Evolutionary conservation across 1,140 invertebrate genomes (phyloP).

Genomic region (Eulimnadia texana): DNA sequence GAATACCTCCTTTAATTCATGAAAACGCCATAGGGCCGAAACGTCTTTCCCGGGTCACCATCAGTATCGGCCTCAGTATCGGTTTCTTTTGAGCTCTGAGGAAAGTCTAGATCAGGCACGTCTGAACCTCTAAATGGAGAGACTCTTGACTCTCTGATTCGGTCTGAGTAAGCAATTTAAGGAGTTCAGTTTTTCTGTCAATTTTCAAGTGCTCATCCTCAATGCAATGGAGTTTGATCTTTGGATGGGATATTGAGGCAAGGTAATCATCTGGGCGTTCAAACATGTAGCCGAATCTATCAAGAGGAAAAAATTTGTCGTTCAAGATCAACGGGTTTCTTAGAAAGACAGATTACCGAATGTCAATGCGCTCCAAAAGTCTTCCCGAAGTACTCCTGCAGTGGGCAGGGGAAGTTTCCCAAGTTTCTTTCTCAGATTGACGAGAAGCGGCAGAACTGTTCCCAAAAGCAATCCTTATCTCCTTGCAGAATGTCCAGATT

Average conservation of each 20-base stretch:
- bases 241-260: neutral
- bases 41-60: neutral
- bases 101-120: neutral
- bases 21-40: neutral
- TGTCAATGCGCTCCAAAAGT: neutral
- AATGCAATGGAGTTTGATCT: neutral
- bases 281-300: neutral
- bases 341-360: neutral
- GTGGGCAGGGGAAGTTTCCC: neutral
- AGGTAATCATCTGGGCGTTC: neutral
- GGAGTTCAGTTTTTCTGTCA: neutral
- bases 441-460: neutral
- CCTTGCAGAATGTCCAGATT: constrained; percentile 2
- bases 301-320: neutral
- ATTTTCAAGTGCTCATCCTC: neutral
- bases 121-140: neutral
- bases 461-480: neutral
- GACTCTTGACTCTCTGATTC: neutral
- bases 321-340: neutral
- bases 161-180: neutral
- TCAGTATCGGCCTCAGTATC: neutral
- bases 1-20: neutral
- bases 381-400: neutral
- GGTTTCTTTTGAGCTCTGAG: constrained; percentile 1
- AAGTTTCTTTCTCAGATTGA: neutral